phyloP scores from a whole-genome alignment of 2,888 invertebrate genomes.

The Conus canariensis region DNA sequence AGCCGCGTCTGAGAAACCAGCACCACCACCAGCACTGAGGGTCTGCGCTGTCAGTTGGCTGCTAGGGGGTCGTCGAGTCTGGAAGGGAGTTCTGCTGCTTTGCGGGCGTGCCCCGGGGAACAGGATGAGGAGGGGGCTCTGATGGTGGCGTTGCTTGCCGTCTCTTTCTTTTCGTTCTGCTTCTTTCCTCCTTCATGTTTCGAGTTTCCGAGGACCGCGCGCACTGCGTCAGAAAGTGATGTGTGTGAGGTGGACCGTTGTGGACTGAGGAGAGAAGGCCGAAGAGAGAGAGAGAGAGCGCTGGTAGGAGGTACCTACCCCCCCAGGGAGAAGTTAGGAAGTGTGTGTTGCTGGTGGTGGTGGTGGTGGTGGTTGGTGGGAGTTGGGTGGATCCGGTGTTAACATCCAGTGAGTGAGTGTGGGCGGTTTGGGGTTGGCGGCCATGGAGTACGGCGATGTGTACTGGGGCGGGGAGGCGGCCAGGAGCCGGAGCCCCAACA shows the following conservation, averaged over 20 bases:
- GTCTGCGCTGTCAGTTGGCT: neutral
- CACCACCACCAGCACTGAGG: too few species aligned
- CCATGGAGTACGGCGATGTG: constrained; percentile 35
- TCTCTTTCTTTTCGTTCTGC: neutral
- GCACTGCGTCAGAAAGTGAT: neutral
- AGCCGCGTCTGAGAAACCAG: neutral
- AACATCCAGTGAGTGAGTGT: too few species aligned
- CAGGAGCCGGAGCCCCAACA: constrained; percentile 32
- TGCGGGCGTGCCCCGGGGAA: neutral
- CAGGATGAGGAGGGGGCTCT: neutral
- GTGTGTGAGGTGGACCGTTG: neutral
- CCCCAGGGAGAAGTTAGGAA: too few species aligned
- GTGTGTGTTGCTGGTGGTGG: too few species aligned
- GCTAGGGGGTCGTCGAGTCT: neutral
- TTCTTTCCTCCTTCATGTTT: neutral
- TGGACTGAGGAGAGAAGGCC: too few species aligned
- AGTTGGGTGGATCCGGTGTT: too few species aligned
- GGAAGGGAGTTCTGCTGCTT: neutral
- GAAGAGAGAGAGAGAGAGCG: neutral
- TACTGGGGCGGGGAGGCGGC: constrained; percentile 15
- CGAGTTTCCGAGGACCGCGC: neutral
- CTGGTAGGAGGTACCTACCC: neutral
- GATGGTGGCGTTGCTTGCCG: neutral
- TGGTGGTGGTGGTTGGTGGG: too few species aligned
- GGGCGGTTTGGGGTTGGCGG: neutral